These are phyloP conservation scores for Bombus impatiens DNA, from an alignment of 1,140 invertebrate genomes.

Conservation along the genomic window DNA sequence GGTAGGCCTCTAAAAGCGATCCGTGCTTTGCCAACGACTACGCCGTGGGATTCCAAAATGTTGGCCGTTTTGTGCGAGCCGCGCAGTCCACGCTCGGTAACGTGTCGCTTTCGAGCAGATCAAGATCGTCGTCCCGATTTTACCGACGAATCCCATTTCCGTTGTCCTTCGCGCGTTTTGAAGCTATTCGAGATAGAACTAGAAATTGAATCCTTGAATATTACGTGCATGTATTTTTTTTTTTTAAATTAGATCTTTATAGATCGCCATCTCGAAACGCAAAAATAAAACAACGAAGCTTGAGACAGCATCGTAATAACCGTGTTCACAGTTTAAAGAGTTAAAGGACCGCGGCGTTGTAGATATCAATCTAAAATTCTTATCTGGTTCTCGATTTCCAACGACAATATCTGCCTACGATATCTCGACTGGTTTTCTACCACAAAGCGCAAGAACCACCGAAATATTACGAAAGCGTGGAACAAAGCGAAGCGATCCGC, in stretches of 20 bases:
- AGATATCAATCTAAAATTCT: background rate
- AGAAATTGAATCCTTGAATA: background rate
- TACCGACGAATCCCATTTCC: background rate
- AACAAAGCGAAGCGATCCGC: background rate
- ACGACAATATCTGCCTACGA: too few relatives aligned
- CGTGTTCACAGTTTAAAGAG: too few relatives aligned
- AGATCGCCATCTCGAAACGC: too few relatives aligned
- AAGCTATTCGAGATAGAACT: background rate
- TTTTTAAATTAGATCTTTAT: too few relatives aligned
- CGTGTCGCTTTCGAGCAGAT: background rate
- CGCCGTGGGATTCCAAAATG: background rate
- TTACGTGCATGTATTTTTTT: too few relatives aligned
- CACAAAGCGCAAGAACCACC: background rate
- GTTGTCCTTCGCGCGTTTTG: background rate
- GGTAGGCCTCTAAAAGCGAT: slow-evolving; percentile 1
- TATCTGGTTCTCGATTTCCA: background rate
- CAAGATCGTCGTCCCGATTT: background rate
- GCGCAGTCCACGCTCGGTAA: background rate
- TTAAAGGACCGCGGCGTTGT: too few relatives aligned
- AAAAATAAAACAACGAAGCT: too few relatives aligned
- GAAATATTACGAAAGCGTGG: background rate
- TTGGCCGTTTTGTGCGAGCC: background rate
- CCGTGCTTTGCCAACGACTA: slow-evolving; percentile 30
- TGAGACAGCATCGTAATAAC: too few relatives aligned
- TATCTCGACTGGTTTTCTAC: too few relatives aligned